Evolutionary conservation across 2,888 invertebrate genomes (phyloP).

Genomic region (Synergus laeviventris): DNA sequence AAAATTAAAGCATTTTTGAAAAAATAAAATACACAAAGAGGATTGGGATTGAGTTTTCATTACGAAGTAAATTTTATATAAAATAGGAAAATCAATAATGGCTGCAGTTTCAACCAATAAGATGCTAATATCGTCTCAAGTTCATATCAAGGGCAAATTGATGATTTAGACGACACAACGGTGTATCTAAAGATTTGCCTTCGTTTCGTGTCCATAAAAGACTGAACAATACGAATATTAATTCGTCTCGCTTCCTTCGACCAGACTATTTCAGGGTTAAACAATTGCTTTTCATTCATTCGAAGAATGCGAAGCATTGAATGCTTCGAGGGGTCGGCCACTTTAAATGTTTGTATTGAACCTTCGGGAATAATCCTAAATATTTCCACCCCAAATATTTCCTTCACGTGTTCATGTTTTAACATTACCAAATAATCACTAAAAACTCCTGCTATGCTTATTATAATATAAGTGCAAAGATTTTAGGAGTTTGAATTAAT

Average conservation of each 20-base stretch:
- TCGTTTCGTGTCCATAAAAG: conserved; percentile 15
- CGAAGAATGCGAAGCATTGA: conserved; percentile 14
- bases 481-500: background rate
- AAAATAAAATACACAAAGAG: background rate
- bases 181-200: conserved; percentile 22
- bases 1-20: background rate
- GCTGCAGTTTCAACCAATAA: background rate
- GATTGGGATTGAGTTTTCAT: background rate
- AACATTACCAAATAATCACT: no score
- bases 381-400: no score
- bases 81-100: background rate
- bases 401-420: no score
- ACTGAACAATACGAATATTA: conserved; percentile 30
- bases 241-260: conserved; percentile 18
- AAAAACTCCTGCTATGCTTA: no score
- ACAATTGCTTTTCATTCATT: conserved; percentile 27
- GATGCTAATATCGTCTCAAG: conserved; percentile 1
- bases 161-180: conserved; percentile 19
- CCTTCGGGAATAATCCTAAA: no score
- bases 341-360: no score
- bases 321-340: no score
- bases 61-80: background rate
- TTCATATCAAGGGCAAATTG: conserved; percentile 36
- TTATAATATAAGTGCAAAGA: no score
- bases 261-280: conserved; percentile 18